phyloP scores from a whole-genome alignment of 2,113 vertebrate genomes.

The Alosa alosa region DNA sequence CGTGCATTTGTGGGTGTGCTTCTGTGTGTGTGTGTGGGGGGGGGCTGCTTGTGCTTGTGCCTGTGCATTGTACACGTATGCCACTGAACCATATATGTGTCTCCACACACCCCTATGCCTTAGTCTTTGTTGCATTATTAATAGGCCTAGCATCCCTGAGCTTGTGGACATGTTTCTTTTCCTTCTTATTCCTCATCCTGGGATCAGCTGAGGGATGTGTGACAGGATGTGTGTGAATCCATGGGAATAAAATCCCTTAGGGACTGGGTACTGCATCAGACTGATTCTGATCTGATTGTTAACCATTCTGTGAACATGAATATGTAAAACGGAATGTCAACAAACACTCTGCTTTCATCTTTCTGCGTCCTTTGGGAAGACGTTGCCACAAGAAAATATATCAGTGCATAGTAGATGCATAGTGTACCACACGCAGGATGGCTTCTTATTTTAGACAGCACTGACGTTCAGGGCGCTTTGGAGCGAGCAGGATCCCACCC shows the following conservation, averaged over 20 bases:
- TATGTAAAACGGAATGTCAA: not conserved
- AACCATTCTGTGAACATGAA: not conserved
- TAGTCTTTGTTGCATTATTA: constrained; percentile 6
- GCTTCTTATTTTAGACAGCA: not conserved
- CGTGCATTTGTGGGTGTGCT: not conserved
- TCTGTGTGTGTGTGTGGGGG: not conserved
- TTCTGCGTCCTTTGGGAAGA: not conserved
- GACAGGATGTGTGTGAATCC: not conserved
- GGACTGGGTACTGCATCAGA: not conserved
- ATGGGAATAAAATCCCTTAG: not conserved
- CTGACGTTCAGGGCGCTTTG: not conserved
- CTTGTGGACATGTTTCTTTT: not conserved
- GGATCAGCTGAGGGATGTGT: no score
- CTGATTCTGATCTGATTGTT: not conserved
- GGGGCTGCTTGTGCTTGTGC: not conserved
- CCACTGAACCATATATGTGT: not conserved
- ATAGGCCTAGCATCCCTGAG: not conserved
- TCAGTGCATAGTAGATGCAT: not conserved
- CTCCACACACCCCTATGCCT: not conserved
- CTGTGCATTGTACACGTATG: not conserved
- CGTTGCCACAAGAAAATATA: not conserved
- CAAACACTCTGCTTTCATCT: constrained; percentile 1
- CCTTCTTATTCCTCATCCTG: not conserved
- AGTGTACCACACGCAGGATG: not conserved
- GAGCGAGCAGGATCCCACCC: not conserved